Conservation (phyloP, 2,113 vertebrate species). For the Scytalopus superciliaris region DNA sequence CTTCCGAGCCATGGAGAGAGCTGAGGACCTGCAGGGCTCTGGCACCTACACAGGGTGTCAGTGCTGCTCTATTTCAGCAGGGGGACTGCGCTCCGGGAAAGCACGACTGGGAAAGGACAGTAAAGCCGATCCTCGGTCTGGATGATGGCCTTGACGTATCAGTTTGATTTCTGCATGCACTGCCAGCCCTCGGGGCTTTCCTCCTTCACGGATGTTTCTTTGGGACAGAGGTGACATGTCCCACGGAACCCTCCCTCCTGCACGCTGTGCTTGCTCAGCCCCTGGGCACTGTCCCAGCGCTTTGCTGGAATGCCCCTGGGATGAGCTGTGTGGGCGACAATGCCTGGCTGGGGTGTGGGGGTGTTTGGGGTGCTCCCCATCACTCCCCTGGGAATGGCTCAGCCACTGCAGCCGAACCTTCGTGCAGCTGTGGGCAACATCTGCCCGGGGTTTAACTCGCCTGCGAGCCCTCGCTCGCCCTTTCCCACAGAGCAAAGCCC, state of each 20-base stretch:
- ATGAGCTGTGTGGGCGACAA: accelerated
- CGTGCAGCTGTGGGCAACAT: background rate
- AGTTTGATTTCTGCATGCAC: accelerated
- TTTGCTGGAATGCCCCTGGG: background rate
- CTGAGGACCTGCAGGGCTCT: background rate
- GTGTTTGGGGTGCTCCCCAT: accelerated
- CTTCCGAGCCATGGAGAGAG: accelerated
- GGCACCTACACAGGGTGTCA: background rate
- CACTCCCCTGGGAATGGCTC: accelerated
- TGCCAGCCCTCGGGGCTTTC: background rate
- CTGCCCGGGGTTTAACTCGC: accelerated
- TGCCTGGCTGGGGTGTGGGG: background rate
- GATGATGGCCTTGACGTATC: accelerated
- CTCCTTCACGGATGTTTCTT: accelerated
- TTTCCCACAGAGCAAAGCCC: background rate
- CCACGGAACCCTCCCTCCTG: background rate
- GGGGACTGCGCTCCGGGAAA: accelerated
- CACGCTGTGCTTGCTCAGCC: too few species aligned
- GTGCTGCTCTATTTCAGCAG: background rate
- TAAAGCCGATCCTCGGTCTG: accelerated
- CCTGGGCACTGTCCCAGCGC: background rate
- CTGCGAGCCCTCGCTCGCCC: accelerated
- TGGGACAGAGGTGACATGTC: background rate
- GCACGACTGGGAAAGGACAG: accelerated
- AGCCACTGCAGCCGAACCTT: background rate